Conservation (phyloP, 37 sponge, comb jelly and placozoan genomes). For the Hormiphora californensis region DNA sequence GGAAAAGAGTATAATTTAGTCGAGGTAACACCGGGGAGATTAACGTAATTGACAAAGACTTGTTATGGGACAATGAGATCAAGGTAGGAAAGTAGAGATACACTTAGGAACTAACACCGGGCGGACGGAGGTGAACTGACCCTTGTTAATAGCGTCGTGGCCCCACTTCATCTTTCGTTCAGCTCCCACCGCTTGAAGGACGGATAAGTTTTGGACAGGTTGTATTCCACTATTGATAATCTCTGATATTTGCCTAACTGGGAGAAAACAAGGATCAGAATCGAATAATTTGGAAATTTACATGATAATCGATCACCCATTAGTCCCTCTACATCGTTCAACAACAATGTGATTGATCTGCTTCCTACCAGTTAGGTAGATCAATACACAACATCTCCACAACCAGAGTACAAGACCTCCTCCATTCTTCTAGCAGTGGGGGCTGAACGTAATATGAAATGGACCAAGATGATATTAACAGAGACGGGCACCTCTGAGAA, state of each 20-base stretch:
- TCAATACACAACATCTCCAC: too few relatives aligned
- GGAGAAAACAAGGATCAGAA: neutral
- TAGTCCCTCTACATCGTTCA: too few relatives aligned
- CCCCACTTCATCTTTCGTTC: conserved; percentile 92
- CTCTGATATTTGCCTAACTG: conserved; percentile 50
- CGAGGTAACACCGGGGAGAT: neutral
- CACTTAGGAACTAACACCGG: neutral
- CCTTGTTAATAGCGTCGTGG: conserved; percentile 83
- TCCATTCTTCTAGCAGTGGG: too few relatives aligned
- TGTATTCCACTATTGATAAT: conserved; percentile 55
- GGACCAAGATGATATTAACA: too few relatives aligned
- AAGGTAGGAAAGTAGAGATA: neutral
- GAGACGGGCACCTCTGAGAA: too few relatives aligned
- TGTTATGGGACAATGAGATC: neutral
- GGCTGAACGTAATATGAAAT: too few relatives aligned
- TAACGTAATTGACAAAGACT: neutral
- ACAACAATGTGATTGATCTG: too few relatives aligned
- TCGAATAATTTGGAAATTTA: neutral
- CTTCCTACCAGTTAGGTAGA: too few relatives aligned
- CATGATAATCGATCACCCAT: too few relatives aligned
- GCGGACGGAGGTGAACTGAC: conserved; percentile 12
- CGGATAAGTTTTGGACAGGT: conserved; percentile 74
- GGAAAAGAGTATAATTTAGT: neutral
- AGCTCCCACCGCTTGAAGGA: conserved; percentile 82
- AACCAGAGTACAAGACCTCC: too few relatives aligned